These are phyloP conservation scores for Cromileptes altivelis DNA, from an alignment of 2,113 vertebrate genomes.

Conservation along the genomic window DNA sequence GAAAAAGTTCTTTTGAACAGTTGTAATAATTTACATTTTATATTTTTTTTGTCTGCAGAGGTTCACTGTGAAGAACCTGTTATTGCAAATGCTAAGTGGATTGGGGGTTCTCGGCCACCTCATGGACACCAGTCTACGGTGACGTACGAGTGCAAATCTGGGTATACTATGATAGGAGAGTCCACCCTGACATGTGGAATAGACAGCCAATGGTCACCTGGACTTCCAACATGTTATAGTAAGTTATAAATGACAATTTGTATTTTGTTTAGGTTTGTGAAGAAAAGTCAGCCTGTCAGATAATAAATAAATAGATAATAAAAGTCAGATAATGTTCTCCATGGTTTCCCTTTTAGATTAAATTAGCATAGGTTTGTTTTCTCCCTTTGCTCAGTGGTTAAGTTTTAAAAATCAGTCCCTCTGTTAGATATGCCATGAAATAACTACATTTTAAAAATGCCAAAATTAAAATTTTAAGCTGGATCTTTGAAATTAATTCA, in stretches of 20 bases:
- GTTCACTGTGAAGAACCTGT: not conserved
- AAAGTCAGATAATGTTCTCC: not conserved
- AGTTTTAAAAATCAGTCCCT: no score
- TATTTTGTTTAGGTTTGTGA: not conserved
- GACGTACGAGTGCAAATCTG: not conserved
- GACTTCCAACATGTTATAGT: constrained; percentile 61
- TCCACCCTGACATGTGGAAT: not conserved
- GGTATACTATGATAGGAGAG: not conserved
- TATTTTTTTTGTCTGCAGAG: constrained; percentile 30
- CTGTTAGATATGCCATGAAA: no score
- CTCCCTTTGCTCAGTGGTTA: not conserved
- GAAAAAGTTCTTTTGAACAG: not conserved
- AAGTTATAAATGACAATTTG: constrained; percentile 29
- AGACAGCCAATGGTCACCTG: constrained; percentile 58
- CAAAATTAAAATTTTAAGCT: no score
- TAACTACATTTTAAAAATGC: no score
- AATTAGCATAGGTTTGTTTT: not conserved
- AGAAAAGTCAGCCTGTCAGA: not conserved
- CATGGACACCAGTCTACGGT: not conserved
- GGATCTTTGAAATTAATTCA: no score
- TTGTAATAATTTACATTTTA: not conserved
- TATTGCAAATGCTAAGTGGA: fast-evolving
- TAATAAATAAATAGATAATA: no score
- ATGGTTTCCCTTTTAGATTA: not conserved
- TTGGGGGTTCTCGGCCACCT: not conserved